These are phyloP conservation scores for Microctenopoma lineatum DNA, from an alignment of 2,797 vertebrate species.

Conservation along the genomic window DNA sequence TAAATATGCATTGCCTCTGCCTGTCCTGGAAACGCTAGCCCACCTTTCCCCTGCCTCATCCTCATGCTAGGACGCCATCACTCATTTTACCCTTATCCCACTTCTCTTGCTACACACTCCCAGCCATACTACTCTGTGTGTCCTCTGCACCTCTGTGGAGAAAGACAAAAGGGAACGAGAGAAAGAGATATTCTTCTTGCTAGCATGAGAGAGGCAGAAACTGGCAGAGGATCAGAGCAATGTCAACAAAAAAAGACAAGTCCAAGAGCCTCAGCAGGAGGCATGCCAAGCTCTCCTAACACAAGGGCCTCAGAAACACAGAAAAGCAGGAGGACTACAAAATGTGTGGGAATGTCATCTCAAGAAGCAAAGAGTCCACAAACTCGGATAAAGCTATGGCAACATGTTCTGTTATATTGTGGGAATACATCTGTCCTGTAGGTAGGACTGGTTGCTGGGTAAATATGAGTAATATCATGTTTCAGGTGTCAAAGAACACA, in stretches of 20 bases:
- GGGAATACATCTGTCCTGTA: constrained; percentile 44
- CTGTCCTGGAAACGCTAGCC: constrained; percentile 52
- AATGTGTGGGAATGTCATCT: constrained; percentile 65
- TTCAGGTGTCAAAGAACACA: constrained; percentile 3
- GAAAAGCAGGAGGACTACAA: constrained; percentile 57
- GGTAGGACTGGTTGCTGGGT: constrained; percentile 1
- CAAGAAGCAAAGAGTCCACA: constrained; percentile 52
- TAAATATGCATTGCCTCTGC: constrained; percentile 26
- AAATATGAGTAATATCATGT: constrained; percentile 1
- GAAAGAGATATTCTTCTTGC: constrained; percentile 58
- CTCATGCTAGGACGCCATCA: constrained; percentile 43
- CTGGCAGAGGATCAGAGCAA: constrained; percentile 79
- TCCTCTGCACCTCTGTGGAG: constrained; percentile 37
- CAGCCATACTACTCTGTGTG: constrained; percentile 8
- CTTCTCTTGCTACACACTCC: not conserved
- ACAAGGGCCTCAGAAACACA: constrained; percentile 52
- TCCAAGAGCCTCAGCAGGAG: constrained; percentile 69
- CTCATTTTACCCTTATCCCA: constrained; percentile 43
- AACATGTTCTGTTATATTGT: constrained; percentile 50
- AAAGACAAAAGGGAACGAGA: constrained; percentile 41
- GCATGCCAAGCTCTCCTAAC: constrained; percentile 66
- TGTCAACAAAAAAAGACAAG: constrained; percentile 75
- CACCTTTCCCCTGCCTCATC: constrained; percentile 37
- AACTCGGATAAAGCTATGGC: constrained; percentile 38
- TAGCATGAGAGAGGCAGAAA: constrained; percentile 63